Conservation (phyloP, 2,113 vertebrate genomes). For the Macrotus californicus region DNA sequence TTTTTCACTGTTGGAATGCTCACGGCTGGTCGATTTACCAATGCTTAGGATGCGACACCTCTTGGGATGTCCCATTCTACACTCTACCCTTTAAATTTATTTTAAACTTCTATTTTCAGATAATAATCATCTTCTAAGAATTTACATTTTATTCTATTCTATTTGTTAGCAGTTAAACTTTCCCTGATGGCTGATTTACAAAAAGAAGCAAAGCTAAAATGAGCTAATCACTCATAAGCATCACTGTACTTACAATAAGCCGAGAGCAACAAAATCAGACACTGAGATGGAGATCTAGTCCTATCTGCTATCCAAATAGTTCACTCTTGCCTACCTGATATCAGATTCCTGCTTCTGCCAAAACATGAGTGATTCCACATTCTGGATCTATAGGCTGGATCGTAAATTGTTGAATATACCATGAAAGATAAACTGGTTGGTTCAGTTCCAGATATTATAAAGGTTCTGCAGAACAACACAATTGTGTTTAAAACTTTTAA, state of each 20-base stretch:
- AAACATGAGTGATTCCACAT: neutral
- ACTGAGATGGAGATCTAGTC: neutral
- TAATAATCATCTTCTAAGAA: neutral
- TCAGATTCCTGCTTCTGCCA: neutral
- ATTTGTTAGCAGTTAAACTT: neutral
- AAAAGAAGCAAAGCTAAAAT: neutral
- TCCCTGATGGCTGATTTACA: neutral
- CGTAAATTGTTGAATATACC: neutral
- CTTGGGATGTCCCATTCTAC: neutral
- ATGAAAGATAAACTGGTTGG: neutral
- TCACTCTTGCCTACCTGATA: neutral
- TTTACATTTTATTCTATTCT: neutral
- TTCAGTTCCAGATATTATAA: neutral
- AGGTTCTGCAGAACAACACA: neutral
- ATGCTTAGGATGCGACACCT: neutral
- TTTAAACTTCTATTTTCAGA: constrained; percentile 9
- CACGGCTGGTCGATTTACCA: neutral
- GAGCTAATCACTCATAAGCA: neutral
- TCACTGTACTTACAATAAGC: neutral
- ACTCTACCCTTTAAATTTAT: neutral
- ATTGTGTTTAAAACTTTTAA: neutral
- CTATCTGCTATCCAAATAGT: neutral
- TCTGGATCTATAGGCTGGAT: neutral
- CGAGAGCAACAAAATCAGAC: neutral
- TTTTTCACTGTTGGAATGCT: neutral